Evolutionary conservation across 2,797 vertebrate genomes (phyloP).

Genomic region (Lacerta bilineata): DNA sequence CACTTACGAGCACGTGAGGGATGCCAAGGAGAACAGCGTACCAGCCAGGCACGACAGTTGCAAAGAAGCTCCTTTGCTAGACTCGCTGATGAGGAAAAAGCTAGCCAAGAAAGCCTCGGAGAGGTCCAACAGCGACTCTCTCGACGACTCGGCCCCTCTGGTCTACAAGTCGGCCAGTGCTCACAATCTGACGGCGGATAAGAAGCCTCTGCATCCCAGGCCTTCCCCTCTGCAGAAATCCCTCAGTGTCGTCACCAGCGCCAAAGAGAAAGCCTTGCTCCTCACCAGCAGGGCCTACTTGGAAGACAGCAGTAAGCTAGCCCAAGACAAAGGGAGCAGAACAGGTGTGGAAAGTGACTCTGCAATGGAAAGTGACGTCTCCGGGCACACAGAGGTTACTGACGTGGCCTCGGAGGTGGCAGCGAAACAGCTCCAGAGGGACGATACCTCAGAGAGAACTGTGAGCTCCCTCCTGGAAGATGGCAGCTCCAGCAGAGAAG

Average conservation of each 20-base stretch:
- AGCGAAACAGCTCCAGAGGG: background rate
- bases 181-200: constrained; percentile 87
- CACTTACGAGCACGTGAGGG: constrained; percentile 75
- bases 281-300: constrained; percentile 73
- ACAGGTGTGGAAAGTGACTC: constrained; percentile 34
- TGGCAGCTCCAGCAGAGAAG: constrained; percentile 78
- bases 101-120: constrained; percentile 69
- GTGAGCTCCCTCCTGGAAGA: constrained; percentile 78
- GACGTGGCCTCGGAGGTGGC: accelerated
- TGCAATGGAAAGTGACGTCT: accelerated
- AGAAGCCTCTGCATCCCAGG: constrained; percentile 81
- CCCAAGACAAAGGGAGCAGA: constrained; percentile 49
- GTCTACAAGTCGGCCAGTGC: constrained; percentile 92
- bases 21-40: constrained; percentile 49
- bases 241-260: constrained; percentile 80
- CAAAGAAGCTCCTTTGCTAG: constrained; percentile 69
- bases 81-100: constrained; percentile 78
- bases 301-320: constrained; percentile 74
- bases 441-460: constrained; percentile 54
- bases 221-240: constrained; percentile 88
- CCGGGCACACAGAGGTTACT: accelerated
- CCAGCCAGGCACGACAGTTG: constrained; percentile 37
- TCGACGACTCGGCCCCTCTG: constrained; percentile 83
- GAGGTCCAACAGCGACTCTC: constrained; percentile 82
- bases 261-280: constrained; percentile 74